Conservation (phyloP, 2,113 vertebrate genomes). For the Tenebrosternarchus preto region DNA sequence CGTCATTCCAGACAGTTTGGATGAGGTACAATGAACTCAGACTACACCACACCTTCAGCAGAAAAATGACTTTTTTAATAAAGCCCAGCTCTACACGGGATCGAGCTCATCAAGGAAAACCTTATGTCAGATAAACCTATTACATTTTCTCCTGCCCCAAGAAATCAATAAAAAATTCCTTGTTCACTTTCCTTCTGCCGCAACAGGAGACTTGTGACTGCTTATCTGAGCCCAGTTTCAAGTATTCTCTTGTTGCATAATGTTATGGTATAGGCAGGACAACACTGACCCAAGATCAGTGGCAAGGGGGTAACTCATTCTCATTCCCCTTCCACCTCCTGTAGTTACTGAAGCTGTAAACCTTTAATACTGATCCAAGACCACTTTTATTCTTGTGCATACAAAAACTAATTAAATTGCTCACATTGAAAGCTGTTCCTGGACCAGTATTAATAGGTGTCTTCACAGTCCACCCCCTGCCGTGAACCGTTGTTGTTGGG, state of each 20-base stretch:
- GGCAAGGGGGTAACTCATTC: neutral
- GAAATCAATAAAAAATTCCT: slow-evolving; percentile 41
- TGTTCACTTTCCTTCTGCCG: neutral
- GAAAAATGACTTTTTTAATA: slow-evolving; percentile 47
- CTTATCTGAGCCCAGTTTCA: slow-evolving; percentile 3
- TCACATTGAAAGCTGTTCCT: neutral
- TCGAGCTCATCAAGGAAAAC: slow-evolving; percentile 29
- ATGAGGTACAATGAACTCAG: neutral
- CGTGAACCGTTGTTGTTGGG: slow-evolving; percentile 38
- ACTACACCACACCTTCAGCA: neutral
- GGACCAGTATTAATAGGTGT: slow-evolving; percentile 33
- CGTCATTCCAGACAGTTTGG: slow-evolving; percentile 4
- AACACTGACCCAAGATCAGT: slow-evolving; percentile 4
- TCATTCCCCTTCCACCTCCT: neutral
- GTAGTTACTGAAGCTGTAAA: neutral
- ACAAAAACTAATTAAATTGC: slow-evolving; percentile 13
- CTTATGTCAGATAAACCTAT: slow-evolving; percentile 34
- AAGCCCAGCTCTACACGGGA: slow-evolving; percentile 4
- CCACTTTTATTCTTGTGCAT: neutral
- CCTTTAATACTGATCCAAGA: neutral
- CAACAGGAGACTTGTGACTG: neutral
- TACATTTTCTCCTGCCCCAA: slow-evolving; percentile 25
- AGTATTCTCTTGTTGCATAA: neutral
- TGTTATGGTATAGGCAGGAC: neutral
- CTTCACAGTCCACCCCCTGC: slow-evolving; percentile 1